Evolutionary conservation across 2,113 vertebrate species (phyloP).

Genomic region (Pavo muticus): DNA sequence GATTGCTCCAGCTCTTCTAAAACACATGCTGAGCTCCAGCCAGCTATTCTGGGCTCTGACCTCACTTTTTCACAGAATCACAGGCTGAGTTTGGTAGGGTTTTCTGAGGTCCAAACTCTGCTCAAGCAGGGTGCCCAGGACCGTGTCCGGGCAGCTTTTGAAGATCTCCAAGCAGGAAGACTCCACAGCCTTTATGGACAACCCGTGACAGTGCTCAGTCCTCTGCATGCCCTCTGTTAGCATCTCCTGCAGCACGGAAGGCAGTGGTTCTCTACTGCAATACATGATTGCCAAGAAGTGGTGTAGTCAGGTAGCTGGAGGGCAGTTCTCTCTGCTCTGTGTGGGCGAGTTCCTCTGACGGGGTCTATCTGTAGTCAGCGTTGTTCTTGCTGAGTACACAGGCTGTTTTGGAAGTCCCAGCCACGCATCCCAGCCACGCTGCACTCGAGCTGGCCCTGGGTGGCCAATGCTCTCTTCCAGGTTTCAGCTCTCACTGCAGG

Average conservation of each 20-base stretch:
- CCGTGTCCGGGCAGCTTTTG: neutral
- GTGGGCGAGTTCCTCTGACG: neutral
- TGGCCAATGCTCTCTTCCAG: too few species aligned
- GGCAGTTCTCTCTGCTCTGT: neutral
- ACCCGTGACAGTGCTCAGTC: neutral
- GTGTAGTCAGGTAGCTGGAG: neutral
- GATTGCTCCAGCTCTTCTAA: neutral
- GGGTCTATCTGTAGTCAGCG: neutral
- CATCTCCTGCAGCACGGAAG: neutral
- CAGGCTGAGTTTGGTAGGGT: neutral
- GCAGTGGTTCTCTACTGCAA: neutral
- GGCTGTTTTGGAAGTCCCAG: neutral
- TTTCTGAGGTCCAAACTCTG: neutral
- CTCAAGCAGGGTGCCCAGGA: neutral
- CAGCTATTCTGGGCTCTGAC: neutral
- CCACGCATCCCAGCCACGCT: neutral
- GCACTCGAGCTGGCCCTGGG: neutral
- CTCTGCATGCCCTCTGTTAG: neutral
- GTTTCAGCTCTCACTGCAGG: fast-evolving
- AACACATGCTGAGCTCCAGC: fast-evolving
- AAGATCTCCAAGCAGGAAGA: neutral
- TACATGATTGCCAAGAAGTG: neutral
- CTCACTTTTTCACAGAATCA: neutral
- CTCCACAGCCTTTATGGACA: neutral
- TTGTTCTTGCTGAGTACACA: neutral